phyloP scores from a whole-genome alignment of 2,888 invertebrate genomes.

The Holacanthella duospinosa region DNA sequence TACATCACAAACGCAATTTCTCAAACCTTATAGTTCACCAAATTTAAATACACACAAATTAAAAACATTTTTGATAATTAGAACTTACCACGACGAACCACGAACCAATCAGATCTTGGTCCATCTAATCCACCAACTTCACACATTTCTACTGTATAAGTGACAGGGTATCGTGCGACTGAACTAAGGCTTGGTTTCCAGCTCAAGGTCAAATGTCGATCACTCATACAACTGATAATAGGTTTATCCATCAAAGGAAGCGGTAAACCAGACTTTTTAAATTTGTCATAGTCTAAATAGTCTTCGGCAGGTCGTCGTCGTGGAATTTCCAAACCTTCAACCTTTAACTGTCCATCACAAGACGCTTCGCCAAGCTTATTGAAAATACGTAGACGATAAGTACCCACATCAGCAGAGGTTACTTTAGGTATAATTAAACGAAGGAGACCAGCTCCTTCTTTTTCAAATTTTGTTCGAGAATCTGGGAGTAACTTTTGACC shows the following conservation, averaged over 20 bases:
- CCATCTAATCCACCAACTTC: conserved; percentile 74
- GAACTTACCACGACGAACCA: conserved; percentile 58
- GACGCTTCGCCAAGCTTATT: conserved; percentile 75
- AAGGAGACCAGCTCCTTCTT: conserved; percentile 69
- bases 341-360: conserved; percentile 60
- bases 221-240: conserved; percentile 84
- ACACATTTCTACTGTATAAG: conserved; percentile 90
- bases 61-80: no score
- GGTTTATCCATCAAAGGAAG: conserved; percentile 81
- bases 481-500: conserved; percentile 62
- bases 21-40: not conserved
- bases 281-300: conserved; percentile 72
- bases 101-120: conserved; percentile 57
- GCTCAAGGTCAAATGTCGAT: conserved; percentile 72
- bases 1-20: conserved; percentile 50
- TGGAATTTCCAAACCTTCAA: not conserved
- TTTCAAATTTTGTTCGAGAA: conserved; percentile 70
- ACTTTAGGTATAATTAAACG: conserved; percentile 60
- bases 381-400: conserved; percentile 68
- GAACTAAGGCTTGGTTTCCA: conserved; percentile 85
- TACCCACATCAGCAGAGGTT: conserved; percentile 61
- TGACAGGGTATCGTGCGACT: conserved; percentile 73
- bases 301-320: conserved; percentile 44
- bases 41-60: not conserved
- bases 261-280: conserved; percentile 70